Evolutionary conservation across 2,888 invertebrate species (phyloP), one percentile per base, ranked within the genome.

Genomic region (Arrhopalites spinosus): DNA sequence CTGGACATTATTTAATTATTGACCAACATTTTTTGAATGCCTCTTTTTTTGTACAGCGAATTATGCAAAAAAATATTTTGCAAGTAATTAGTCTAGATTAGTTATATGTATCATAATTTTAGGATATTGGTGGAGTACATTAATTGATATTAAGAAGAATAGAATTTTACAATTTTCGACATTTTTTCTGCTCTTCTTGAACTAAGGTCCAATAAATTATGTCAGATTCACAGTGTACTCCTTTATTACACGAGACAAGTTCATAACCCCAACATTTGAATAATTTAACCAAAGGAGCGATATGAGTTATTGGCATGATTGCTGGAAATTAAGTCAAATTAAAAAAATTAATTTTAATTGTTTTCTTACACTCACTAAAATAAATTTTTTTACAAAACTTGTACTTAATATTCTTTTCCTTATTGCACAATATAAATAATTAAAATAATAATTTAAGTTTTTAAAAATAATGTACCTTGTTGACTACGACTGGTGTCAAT

Each of bases 161-260:
- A 36, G 50, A 15, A 50, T 50, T 50, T 50, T 50, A 8, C 2
- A 13, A 17, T 17, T 50, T 50, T 15, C 15, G n/a, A n/a, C n/a
- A n/a, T n/a, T 50, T 50, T n/a, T 50, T 15, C 15, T 69, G n/a
- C 2, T 69, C 69, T 29, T 69, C 69, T 17, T 30, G 29, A 11
- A 69, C 59, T 13, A 70, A 15, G 30, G 70, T 70, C 70, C 70
- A 70, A 20, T 59, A 70, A 0, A 70, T 70, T n/a, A 70, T 56
- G 13, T 70, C 70, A 17, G 59, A 59, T 1, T 70, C 59, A 23
- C 30, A 59, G 30, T 70, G 53, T 5, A 70, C 56, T 13, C 70
- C 70, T 36, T 56, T 70, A 20, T 70, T 59, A 59, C 70, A 70
- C 1, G 70, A 70, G 11, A 59, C 8, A 8, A 70, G 59, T 53